Percentiles rank a stretch among this genome's conserved stretches.
Evolutionary conservation across 2,888 invertebrate species (phyloP).

Genomic region (Pimpla rufipes): DNA sequence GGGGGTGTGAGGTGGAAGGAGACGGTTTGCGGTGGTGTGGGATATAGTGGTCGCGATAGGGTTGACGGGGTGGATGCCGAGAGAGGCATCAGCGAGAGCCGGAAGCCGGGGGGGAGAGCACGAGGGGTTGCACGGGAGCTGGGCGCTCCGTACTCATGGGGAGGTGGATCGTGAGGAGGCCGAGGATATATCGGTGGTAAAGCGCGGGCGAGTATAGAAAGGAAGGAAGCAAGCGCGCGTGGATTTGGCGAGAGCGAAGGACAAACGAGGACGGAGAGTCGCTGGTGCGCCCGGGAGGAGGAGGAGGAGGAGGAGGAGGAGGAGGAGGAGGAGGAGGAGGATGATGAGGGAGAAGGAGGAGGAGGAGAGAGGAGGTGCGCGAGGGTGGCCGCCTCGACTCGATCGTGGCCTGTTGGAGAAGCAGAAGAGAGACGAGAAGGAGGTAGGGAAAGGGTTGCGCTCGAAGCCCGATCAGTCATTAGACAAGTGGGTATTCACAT

Average conservation of each 20-base stretch:
- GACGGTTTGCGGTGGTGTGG: conserved; percentile 61
- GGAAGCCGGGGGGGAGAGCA: conserved; percentile 58
- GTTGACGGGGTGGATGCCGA: conserved; percentile 67
- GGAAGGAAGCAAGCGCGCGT: conserved; percentile 56
- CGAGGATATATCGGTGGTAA: conserved; percentile 46
- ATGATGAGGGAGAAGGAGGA: conserved; percentile 4
- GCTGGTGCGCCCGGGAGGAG: not conserved
- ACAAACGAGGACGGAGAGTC: conserved; percentile 35
- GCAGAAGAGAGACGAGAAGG: conserved; percentile 60
- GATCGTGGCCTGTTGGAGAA: conserved; percentile 68
- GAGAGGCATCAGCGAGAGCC: conserved; percentile 39
- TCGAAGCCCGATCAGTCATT: conserved; percentile 85
- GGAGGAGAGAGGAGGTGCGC: conserved; percentile 24
- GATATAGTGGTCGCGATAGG: conserved; percentile 73
- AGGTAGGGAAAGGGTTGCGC: conserved; percentile 81
- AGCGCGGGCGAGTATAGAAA: conserved; percentile 56
- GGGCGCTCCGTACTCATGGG: conserved; percentile 30
- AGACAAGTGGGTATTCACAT: conserved; percentile 85
- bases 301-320: conserved; percentile 27
- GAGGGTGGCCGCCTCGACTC: conserved; percentile 61
- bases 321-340: conserved; percentile 27
- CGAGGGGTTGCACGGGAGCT: conserved; percentile 2
- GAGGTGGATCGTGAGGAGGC: conserved; percentile 30
- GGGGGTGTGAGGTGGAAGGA: conserved; percentile 30
- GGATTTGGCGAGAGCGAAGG: conserved; percentile 48